Evolutionary conservation across 2,888 invertebrate genomes (phyloP).

Genomic region (Craniophora ligustri): DNA sequence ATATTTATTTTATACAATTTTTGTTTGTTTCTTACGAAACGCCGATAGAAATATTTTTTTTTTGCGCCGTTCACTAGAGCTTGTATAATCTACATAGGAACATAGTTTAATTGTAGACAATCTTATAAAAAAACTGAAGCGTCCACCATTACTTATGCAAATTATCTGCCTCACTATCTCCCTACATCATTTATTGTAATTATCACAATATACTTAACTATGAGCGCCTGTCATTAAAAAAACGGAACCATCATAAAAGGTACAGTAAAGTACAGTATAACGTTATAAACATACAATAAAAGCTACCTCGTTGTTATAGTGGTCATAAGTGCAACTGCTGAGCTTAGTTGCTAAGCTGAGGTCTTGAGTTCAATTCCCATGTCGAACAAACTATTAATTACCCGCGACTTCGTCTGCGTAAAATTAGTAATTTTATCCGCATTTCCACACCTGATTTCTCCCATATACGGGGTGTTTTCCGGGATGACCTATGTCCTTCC

Average conservation of each 20-base stretch:
- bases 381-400: no score
- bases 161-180: conserved; percentile 28
- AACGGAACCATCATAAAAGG: neutral
- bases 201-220: conserved; percentile 20
- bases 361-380: no score
- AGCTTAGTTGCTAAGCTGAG: no score
- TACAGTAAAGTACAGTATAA: neutral
- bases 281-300: conserved; percentile 21
- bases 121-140: conserved; percentile 24
- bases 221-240: conserved; percentile 13
- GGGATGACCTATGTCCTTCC: no score
- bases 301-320: no score
- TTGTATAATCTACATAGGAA: conserved; percentile 15
- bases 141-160: conserved; percentile 44
- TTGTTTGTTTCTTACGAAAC: no score
- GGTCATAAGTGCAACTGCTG: no score
- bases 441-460: no score
- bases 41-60: conserved; percentile 13
- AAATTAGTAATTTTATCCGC: no score
- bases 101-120: conserved; percentile 35
- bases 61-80: conserved; percentile 26
- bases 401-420: no score
- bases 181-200: conserved; percentile 46
- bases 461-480: no score
- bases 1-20: no score